A percentile compares a stretch with the other conserved stretches of the same genome.
phyloP scores from a whole-genome alignment of 1,140 invertebrate genomes.

The Halotydeus destructor region DNA sequence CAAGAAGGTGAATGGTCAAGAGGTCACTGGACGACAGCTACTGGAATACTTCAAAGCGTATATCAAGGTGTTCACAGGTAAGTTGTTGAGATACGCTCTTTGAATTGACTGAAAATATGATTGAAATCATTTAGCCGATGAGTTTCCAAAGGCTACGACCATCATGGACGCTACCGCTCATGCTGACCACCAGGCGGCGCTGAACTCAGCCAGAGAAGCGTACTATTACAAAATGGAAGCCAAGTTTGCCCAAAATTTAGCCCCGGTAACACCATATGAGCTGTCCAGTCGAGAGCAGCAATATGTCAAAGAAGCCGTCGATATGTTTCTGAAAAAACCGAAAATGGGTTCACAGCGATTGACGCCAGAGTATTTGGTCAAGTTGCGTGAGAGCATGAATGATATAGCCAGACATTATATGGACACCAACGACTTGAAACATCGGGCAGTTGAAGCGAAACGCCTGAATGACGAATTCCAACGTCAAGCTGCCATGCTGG shows the following conservation, averaged over 20 bases:
- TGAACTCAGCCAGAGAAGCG: slow-evolving; percentile 73
- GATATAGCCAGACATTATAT: no score
- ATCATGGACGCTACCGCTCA: slow-evolving; percentile 95
- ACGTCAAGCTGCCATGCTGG: no score
- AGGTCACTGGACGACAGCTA: slow-evolving; percentile 75
- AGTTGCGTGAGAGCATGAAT: slow-evolving; percentile 46
- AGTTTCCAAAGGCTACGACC: slow-evolving; percentile 76
- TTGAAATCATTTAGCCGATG: no score
- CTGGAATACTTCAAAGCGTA: slow-evolving; percentile 79
- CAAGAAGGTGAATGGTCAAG: slow-evolving; percentile 85
- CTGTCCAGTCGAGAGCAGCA: slow-evolving; percentile 54
- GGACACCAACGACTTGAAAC: no score
- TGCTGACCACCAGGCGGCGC: slow-evolving; percentile 83
- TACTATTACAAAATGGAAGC: slow-evolving; percentile 77
- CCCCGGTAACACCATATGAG: slow-evolving; percentile 58
- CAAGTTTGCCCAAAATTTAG: slow-evolving; percentile 57
- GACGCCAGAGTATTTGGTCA: slow-evolving; percentile 53
- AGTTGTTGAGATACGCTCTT: no score
- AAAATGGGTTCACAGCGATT: slow-evolving; percentile 94
- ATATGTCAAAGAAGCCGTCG: slow-evolving; percentile 34
- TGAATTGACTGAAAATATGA: no score
- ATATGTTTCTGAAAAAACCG: slow-evolving; percentile 53
- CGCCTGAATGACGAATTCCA: no score
- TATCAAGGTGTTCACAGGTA: slow-evolving; percentile 13
- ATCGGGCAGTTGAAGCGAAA: no score